Evolutionary conservation across 2,113 vertebrate species (phyloP), one percentile per base, ranked within the genome.

Genomic region (Ochotona princeps): DNA sequence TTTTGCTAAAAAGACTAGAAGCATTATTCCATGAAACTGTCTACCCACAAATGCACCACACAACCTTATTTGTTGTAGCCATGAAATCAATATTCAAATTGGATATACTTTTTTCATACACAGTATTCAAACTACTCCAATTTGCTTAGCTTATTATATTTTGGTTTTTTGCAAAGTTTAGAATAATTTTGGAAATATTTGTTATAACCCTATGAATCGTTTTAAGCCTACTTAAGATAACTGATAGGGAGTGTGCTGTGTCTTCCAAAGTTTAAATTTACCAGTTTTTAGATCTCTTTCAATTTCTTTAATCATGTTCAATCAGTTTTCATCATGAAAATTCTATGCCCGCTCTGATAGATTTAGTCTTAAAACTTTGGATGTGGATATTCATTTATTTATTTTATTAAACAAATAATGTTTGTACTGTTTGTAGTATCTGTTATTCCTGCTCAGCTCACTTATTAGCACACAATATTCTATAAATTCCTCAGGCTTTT

Each of bases 231-330:
- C 69, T 23, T 3, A 15, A 26, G 18, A 60, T 0, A 35, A 67
- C 25, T 15, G 13, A 61, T 11, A 65, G 57, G 66, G 28, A 70
- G 12, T 18, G 54, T 80, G 20, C 7, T 44, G 32, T 8, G 8
- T 14, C 60, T 86, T 89, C 11, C 8, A 87, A 65, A 30, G 1
- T 32, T 12, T 35, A 28, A 84, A 81, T n/a, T 28, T 10, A 49
- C 44, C 13, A 79, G 86, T 92, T 66, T 66, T 92, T 72, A 92
- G 44, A 89, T 86, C 9, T 60, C 47, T 10, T 65, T 70, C 74
- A 18, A 26, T 74, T 28, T 76, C 15, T 25, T 72, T 72, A 20
- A 17, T 30, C n/a, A 66, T 9, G 47, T 60, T 38, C 60, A 89
- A 25, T 1, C 66, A 61, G 18, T 30, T 82, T 75, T 86, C 32